A percentile compares a stretch with the other conserved stretches of the same genome.
These are phyloP conservation scores for Steinernema feltiae DNA, from an alignment of 1,140 invertebrate genomes.

Conservation along the genomic window DNA sequence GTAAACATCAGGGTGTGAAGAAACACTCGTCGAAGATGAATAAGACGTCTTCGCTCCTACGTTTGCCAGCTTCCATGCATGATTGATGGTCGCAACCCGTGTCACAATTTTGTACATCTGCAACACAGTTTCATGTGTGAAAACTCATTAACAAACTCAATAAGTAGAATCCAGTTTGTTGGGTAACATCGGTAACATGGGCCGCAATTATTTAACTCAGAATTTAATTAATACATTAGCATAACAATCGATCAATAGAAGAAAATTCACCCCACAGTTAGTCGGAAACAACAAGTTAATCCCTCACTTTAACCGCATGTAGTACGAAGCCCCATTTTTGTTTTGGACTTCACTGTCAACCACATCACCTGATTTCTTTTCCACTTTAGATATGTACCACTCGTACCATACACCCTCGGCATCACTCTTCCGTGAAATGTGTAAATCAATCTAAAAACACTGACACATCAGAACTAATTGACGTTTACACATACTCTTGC, in stretches of 20 bases:
- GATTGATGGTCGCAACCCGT: background rate
- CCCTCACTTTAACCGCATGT: conserved; percentile 38
- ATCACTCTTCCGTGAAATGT: conserved; percentile 43
- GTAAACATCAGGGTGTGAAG: conserved; percentile 57
- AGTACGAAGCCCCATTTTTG: conserved; percentile 40
- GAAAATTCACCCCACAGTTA: background rate
- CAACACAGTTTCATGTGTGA: too few relatives aligned
- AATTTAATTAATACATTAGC: background rate
- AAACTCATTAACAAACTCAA: too few relatives aligned
- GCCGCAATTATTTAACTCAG: too few relatives aligned
- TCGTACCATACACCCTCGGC: conserved; percentile 51
- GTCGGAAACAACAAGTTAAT: background rate
- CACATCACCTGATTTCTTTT: conserved; percentile 8
- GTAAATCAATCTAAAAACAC: conserved; percentile 26
- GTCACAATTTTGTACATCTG: background rate
- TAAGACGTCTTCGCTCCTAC: background rate
- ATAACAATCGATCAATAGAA: background rate
- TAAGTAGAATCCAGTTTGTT: too few relatives aligned
- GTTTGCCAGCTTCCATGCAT: background rate
- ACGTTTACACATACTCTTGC: conserved; percentile 17
- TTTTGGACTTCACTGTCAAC: conserved; percentile 44
- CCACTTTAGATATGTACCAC: conserved; percentile 37
- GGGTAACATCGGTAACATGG: too few relatives aligned
- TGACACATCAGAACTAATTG: background rate
- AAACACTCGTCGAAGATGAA: background rate